Conservation (phyloP, 1,140 invertebrate species). For the Chironomus striatipennis region DNA sequence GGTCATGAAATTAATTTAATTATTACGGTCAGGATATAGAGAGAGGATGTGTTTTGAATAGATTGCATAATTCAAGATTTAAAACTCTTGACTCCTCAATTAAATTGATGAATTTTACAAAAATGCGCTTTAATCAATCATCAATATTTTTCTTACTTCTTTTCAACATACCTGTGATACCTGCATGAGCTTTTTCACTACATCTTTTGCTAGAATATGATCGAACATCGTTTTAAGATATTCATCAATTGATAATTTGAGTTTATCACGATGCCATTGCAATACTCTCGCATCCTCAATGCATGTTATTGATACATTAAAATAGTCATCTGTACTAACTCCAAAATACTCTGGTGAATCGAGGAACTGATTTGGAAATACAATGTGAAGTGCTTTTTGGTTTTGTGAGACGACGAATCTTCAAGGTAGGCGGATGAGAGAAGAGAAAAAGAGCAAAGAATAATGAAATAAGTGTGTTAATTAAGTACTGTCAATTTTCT, state of each 20-base stretch:
- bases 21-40: too few relatives aligned
- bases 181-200: slow-evolving; percentile 85
- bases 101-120: too few relatives aligned
- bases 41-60: too few relatives aligned
- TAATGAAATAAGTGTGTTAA: background rate
- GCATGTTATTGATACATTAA: slow-evolving; percentile 82
- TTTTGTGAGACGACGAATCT: slow-evolving; percentile 83
- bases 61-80: too few relatives aligned
- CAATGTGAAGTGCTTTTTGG: slow-evolving; percentile 75
- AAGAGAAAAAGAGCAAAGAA: background rate
- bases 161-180: slow-evolving; percentile 43
- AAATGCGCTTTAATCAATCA: background rate
- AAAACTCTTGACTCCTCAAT: too few relatives aligned
- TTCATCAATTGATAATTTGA: slow-evolving; percentile 75
- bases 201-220: slow-evolving; percentile 77
- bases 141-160: background rate
- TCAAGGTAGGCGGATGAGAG: slow-evolving; percentile 28
- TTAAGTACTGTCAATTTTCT: too few relatives aligned
- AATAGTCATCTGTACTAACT: slow-evolving; percentile 78
- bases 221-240: slow-evolving; percentile 80
- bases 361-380: slow-evolving; percentile 82
- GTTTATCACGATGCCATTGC: slow-evolving; percentile 77
- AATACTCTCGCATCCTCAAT: slow-evolving; percentile 78
- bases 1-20: too few relatives aligned
- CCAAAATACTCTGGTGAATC: slow-evolving; percentile 91